phyloP scores from a whole-genome alignment of 2,113 vertebrate genomes.

The Caranx melampygus region DNA sequence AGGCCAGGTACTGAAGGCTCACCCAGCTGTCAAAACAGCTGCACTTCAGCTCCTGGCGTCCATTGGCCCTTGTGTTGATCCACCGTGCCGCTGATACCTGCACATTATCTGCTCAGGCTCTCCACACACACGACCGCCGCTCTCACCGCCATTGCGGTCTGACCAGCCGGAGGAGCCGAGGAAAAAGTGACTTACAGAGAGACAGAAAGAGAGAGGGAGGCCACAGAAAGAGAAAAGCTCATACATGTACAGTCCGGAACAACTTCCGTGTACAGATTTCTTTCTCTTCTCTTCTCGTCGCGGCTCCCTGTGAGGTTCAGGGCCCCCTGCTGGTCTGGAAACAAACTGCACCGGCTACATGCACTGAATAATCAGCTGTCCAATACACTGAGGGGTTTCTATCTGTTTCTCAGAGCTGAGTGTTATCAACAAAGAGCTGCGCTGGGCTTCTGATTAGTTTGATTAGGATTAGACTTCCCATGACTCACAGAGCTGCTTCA shows the following conservation, averaged over 20 bases:
- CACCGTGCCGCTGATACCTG: background rate
- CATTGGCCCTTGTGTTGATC: constrained; percentile 48
- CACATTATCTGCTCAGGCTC: background rate
- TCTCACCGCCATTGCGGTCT: background rate
- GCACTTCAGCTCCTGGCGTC: constrained; percentile 62
- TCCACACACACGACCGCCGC: background rate
- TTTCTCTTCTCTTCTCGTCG: constrained; percentile 43
- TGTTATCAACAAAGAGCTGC: background rate
- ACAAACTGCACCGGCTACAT: background rate
- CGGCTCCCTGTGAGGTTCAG: background rate
- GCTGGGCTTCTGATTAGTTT: too few species aligned
- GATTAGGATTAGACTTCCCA: too few species aligned
- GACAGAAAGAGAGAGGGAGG: background rate
- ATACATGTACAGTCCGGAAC: background rate
- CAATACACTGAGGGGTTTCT: background rate
- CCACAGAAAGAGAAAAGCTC: background rate
- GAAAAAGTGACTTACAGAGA: too few species aligned
- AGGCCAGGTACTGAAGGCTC: constrained; percentile 50
- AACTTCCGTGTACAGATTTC: constrained; percentile 74
- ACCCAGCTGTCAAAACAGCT: constrained; percentile 78
- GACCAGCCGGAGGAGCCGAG: fast-evolving
- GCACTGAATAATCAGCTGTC: too few species aligned
- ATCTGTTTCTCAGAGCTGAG: background rate
- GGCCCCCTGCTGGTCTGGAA: constrained; percentile 46
- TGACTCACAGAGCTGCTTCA: too few species aligned